Evolutionary conservation across 1,140 invertebrate species (phyloP), one percentile per base, ranked within the genome.

Genomic region (Drosophila equinoxialis): DNA sequence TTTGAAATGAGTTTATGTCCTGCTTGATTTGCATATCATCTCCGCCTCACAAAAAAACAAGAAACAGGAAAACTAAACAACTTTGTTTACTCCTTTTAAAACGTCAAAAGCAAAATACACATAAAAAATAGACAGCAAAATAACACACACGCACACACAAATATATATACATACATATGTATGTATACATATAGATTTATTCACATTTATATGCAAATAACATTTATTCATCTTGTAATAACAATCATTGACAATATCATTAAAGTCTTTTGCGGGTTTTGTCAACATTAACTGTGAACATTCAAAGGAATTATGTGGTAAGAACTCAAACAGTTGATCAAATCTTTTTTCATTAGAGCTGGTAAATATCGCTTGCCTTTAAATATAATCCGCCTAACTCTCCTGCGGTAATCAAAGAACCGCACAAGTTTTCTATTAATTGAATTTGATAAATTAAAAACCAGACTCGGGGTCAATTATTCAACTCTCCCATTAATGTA

Each of bases 31-130:
- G 74, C 74, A 76, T 76, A 76, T 76, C 42, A 33, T 48, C 61
- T 42, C 14, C 13, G 59, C 41, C 42, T 41, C 6, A 23, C 17
- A 23, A 51, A 51, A 23, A 51, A 51, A 8, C 14, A 8, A 71
- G 70, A 70, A 82, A 82, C 79, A 82, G 66, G 71, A 70, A 75
- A 81, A 74, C 75, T 73, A 78, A 82, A 82, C 80, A 76, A 72
- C 80, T 82, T 82, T 83, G 75, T 66, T 83, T 75, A 79, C 72
- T 74, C 67, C 60, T 51, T 65, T 60, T 54, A 51, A 41, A 26
- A 59, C 63, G 63, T 48, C 71, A 74, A 64, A 60, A 58, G n/a
- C 20, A 45, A 60, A 57, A 68, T 26, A 62, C 68, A 76, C 68
- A 58, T 65, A 33, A 37, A 20, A 54, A 7, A 65, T 76, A 69